phyloP scores from a whole-genome alignment of 2,888 invertebrate species.

The Athalia cordata region DNA sequence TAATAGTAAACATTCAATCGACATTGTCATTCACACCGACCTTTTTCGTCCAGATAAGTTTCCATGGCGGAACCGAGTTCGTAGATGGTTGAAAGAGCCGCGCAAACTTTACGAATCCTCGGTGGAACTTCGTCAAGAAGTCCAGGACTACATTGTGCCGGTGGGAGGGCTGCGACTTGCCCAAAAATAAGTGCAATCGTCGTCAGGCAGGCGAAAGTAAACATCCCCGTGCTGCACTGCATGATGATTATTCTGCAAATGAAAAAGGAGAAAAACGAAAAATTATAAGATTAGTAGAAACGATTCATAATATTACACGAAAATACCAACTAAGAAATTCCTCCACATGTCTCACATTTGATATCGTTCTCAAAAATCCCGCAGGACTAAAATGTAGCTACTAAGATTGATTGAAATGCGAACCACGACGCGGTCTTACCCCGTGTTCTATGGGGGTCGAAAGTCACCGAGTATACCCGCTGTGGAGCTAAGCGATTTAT shows the following conservation, averaged over 20 bases:
- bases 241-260: slow-evolving; percentile 46
- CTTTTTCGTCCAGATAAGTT: slow-evolving; percentile 76
- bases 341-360: no score
- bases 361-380: no score
- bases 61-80: slow-evolving; percentile 80
- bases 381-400: no score
- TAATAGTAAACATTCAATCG: slow-evolving; percentile 51
- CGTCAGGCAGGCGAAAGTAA: slow-evolving; percentile 46
- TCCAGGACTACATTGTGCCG: slow-evolving; percentile 78
- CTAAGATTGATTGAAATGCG: no score
- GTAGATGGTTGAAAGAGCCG: slow-evolving; percentile 80
- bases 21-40: slow-evolving; percentile 75
- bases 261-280: not conserved
- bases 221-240: slow-evolving; percentile 53
- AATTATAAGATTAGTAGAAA: not conserved
- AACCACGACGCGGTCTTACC: no score
- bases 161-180: slow-evolving; percentile 71
- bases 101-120: slow-evolving; percentile 79
- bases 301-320: not conserved
- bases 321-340: no score
- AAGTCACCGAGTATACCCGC: no score
- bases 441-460: no score
- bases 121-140: slow-evolving; percentile 79
- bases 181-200: slow-evolving; percentile 55
- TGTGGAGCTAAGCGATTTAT: no score